phyloP scores from a whole-genome alignment of 2,888 invertebrate species.

The Oeneis ivallda region DNA sequence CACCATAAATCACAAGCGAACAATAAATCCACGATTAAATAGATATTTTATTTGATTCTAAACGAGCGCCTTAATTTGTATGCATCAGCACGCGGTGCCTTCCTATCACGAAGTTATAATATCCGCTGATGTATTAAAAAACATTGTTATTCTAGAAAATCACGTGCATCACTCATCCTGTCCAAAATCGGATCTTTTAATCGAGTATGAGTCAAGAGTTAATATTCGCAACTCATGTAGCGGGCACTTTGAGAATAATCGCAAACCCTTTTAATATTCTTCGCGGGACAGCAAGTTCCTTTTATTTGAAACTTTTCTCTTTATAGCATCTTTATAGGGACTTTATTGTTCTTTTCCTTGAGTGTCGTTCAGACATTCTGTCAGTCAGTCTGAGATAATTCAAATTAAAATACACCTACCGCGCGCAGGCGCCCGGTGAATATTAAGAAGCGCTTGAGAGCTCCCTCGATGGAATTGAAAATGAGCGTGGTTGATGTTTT shows the following conservation, averaged over 20 bases:
- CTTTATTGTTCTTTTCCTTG: conserved; percentile 62
- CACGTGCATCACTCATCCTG: conserved; percentile 74
- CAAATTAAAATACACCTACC: conserved; percentile 77
- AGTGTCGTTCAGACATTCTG: conserved; percentile 69
- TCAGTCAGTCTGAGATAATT: conserved; percentile 75
- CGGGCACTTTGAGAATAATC: conserved; percentile 43
- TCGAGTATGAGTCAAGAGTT: conserved; percentile 68
- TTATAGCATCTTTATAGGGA: conserved; percentile 34
- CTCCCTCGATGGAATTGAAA: conserved; percentile 67
- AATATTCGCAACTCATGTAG: conserved; percentile 55
- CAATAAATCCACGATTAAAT: conserved; percentile 59
- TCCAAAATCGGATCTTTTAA: conserved; percentile 73
- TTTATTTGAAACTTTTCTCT: conserved; percentile 64
- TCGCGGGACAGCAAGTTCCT: conserved; percentile 60
- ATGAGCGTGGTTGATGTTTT: conserved; percentile 69
- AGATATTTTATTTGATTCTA: conserved; percentile 66
- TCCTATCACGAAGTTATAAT: conserved; percentile 76
- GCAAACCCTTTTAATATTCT: conserved; percentile 69
- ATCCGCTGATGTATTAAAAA: conserved; percentile 68
- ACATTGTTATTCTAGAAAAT: conserved; percentile 67
- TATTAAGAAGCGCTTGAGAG: conserved; percentile 63
- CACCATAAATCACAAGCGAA: conserved; percentile 57
- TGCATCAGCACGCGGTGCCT: conserved; percentile 61
- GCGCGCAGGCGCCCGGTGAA: conserved; percentile 63
- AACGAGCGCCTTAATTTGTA: conserved; percentile 65